Conservation (phyloP, 2,113 vertebrate genomes). For the Porphyrio hochstetteri region DNA sequence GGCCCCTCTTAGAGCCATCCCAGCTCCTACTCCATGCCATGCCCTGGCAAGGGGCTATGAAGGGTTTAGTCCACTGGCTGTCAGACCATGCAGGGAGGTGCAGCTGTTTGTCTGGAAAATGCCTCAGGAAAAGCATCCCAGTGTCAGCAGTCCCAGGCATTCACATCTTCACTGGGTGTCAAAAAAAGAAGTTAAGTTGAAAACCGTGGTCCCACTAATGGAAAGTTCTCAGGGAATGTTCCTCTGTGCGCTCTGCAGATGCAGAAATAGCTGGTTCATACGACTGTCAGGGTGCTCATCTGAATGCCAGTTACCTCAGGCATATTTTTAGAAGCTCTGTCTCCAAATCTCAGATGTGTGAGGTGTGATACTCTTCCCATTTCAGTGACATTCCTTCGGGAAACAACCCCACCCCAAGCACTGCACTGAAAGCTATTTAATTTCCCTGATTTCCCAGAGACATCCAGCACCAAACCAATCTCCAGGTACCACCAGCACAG, state of each 20-base stretch:
- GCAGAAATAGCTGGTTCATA: background rate
- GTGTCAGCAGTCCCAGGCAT: background rate
- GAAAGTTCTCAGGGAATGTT: background rate
- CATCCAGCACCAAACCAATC: background rate
- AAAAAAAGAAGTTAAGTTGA: background rate
- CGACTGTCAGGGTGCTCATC: too few relatives aligned
- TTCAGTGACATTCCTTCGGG: background rate
- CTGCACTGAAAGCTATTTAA: too few relatives aligned
- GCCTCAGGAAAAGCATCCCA: background rate
- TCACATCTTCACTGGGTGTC: rapidly evolving
- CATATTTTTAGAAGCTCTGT: background rate
- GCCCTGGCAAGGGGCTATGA: rapidly evolving
- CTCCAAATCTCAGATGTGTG: background rate
- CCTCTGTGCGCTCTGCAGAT: rapidly evolving
- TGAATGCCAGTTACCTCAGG: background rate
- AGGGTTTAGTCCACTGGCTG: background rate
- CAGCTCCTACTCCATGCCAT: too few relatives aligned
- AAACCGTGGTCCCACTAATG: background rate
- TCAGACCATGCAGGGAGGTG: too few relatives aligned
- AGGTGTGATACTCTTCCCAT: background rate
- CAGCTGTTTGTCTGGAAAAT: background rate
- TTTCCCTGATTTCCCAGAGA: background rate
- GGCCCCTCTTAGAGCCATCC: background rate
- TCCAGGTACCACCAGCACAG: rapidly evolving
- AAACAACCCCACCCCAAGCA: background rate